These are phyloP conservation scores for Melanerpes formicivorus DNA, from an alignment of 2,113 vertebrate genomes.

Conservation along the genomic window DNA sequence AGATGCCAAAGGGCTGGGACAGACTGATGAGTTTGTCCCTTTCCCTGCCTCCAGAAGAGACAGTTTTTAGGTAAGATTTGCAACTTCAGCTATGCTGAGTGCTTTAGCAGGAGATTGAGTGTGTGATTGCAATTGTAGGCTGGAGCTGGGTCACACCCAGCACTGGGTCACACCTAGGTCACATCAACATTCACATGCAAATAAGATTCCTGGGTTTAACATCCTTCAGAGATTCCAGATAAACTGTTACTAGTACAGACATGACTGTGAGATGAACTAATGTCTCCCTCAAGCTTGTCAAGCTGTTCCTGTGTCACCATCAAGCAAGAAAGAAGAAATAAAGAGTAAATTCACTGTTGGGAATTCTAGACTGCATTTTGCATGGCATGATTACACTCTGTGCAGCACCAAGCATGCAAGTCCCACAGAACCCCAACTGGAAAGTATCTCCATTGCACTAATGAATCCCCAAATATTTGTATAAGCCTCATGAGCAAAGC, in stretches of 20 bases:
- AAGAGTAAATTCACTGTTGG: background rate
- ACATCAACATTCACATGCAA: rapidly evolving
- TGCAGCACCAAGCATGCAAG: background rate
- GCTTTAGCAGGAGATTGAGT: too few relatives aligned
- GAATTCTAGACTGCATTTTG: background rate
- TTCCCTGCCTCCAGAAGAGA: too few relatives aligned
- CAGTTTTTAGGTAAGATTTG: too few relatives aligned
- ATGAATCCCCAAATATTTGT: background rate
- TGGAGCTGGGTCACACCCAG: too few relatives aligned
- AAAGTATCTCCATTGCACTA: background rate
- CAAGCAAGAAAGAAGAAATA: background rate
- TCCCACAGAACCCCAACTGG: background rate
- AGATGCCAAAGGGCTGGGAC: too few relatives aligned
- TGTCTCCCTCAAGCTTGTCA: background rate
- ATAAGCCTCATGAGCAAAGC: background rate
- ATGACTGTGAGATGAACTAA: background rate
- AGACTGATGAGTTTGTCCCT: too few relatives aligned
- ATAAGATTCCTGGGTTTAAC: background rate
- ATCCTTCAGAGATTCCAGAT: background rate
- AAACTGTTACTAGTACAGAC: background rate
- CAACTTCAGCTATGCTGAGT: too few relatives aligned
- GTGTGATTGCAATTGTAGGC: too few relatives aligned
- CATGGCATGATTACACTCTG: background rate
- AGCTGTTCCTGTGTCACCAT: background rate
- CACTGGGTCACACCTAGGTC: too few relatives aligned